Base-by-base conservation (phyloP, 1,140 invertebrate genomes). In the Drosophila serrata region DNA sequence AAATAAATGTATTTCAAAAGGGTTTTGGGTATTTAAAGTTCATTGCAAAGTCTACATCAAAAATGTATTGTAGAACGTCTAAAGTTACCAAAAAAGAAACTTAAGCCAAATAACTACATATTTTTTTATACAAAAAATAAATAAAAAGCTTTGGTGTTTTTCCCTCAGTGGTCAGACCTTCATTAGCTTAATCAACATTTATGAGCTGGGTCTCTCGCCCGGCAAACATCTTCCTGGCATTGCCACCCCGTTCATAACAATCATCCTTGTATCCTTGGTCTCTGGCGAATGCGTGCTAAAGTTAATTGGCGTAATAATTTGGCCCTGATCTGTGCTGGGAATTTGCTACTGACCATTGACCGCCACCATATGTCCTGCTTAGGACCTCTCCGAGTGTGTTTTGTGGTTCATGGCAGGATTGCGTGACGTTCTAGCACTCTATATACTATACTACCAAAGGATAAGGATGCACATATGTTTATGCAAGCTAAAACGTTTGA, bases 241-340 rank as follows among this genome's bases (percentile, higher is more conserved):
- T 39, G 31, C 24, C 45, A 61, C 55, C 56, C 55, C 24, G 48
- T 43, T 27, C 42, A 40, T 68, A 55, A 55, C 65, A 65, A 67
- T 72, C 63, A 68, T 56, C 64, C n/a, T n/a, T 19, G 35, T 70
- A 19, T 72, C 68, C 65, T 72, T 59, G 67, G 65, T 31, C 29
- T 17, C 42, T n/a, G 27, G 55, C 45, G 49, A 12, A 33, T 39
- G 64, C 73, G 61, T 68, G 43, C 43, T 51, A 53, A 81, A 68
- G 58, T 45, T 75, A 76, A 75, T 75, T 73, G 64, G 76, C 64
- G 53, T 55, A 57, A 63, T 79, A 79, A 79, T 67, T 79, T 72
- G 61, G 48, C 55, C 42, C 49, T 51, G 48, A 56, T 75, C 70
- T 74, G 59, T 57, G 49, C 33, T 48, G 57, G 51, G 56, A 79